Evolutionary conservation across 2,797 vertebrate genomes (phyloP).

Genomic region (Poecilia velifera): DNA sequence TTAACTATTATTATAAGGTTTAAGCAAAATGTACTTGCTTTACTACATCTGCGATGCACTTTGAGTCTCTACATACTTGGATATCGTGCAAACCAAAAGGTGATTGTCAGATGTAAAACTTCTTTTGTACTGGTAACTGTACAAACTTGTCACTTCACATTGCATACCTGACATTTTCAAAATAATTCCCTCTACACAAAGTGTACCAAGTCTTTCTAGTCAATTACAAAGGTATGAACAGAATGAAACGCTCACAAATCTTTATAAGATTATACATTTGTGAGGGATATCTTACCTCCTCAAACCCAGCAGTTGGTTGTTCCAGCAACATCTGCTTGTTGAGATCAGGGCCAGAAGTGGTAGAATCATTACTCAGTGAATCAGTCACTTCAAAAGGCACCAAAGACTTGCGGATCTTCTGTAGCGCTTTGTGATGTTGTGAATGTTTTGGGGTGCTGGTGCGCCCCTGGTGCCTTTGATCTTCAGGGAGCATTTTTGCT

Average conservation of each 20-base stretch:
- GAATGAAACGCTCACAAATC: constrained; percentile 34
- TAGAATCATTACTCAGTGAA: constrained; percentile 83
- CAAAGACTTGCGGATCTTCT: constrained; percentile 94
- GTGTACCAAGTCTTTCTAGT: constrained; percentile 17
- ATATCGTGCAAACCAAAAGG: constrained; percentile 25
- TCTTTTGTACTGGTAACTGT: constrained; percentile 28
- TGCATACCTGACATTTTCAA: constrained; percentile 69
- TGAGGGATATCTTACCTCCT: constrained; percentile 84
- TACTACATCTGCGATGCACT: background rate
- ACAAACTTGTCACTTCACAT: constrained; percentile 68
- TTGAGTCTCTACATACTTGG: constrained; percentile 7
- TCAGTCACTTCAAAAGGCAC: constrained; percentile 81
- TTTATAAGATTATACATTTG: constrained; percentile 12
- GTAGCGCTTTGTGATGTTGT: constrained; percentile 88
- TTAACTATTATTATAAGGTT: background rate
- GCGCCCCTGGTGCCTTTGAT: constrained; percentile 89
- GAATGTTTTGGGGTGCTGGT: constrained; percentile 88
- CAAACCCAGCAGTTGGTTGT: constrained; percentile 86
- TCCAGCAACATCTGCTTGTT: constrained; percentile 90
- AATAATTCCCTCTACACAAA: constrained; percentile 57
- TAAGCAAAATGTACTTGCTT: background rate
- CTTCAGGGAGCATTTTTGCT: constrained; percentile 85
- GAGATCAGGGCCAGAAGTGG: constrained; percentile 80
- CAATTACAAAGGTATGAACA: constrained; percentile 36
- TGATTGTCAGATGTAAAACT: constrained; percentile 20